Evolutionary conservation across 2,113 vertebrate genomes (phyloP).

Genomic region (Rana temporaria): DNA sequence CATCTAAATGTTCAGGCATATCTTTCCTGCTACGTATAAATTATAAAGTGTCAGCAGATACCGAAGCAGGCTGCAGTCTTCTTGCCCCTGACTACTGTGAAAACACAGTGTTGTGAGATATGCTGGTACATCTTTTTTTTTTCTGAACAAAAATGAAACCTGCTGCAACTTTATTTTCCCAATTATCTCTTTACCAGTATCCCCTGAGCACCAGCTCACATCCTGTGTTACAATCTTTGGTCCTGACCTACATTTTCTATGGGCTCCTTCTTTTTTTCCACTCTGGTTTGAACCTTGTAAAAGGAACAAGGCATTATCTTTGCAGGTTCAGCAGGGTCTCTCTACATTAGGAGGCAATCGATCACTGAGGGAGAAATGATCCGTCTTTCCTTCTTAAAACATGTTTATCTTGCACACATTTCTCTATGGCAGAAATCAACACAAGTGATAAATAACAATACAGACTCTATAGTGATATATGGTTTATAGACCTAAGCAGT

Average conservation of each 20-base stretch:
- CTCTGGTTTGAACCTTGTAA: constrained; percentile 27
- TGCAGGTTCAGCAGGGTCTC: constrained; percentile 38
- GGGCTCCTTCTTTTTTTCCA: constrained; percentile 5
- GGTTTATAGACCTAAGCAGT: not conserved
- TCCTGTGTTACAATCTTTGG: constrained; percentile 28
- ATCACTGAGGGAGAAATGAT: constrained; percentile 41
- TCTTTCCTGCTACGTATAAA: not conserved
- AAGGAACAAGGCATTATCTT: constrained; percentile 43
- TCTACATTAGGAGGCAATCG: constrained; percentile 46
- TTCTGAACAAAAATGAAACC: constrained; percentile 17
- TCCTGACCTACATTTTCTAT: constrained; percentile 29
- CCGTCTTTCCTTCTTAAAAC: constrained; percentile 34
- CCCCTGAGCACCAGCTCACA: constrained; percentile 25
- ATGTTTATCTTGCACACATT: constrained; percentile 46
- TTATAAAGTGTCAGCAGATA: constrained; percentile 2
- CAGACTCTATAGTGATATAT: not conserved
- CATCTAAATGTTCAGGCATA: no score
- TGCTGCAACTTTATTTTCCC: constrained; percentile 36
- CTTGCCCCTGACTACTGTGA: not conserved
- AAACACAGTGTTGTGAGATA: not conserved
- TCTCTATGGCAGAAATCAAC: constrained; percentile 34
- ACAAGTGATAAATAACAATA: constrained; percentile 26
- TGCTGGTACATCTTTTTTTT: constrained; percentile 15
- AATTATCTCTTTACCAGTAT: constrained; percentile 36
- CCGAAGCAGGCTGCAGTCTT: not conserved